Base-by-base conservation (phyloP, 1,140 invertebrate species). In the Lepidurus couesii region DNA sequence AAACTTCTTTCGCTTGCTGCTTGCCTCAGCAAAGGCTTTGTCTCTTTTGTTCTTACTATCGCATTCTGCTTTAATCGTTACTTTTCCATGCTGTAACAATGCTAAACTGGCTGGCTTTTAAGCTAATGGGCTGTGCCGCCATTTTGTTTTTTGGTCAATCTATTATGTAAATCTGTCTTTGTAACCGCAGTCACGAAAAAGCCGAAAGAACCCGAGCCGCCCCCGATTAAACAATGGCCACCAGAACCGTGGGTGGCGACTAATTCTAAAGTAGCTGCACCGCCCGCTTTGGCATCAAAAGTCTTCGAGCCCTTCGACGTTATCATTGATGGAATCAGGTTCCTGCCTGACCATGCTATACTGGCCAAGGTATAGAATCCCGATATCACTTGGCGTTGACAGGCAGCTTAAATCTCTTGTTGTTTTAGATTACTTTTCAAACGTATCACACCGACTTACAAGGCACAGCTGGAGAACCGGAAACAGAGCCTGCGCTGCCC, bases 311-410 rank as follows among this genome's bases (percentile, higher is more conserved):
- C 53, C 21, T 65, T 65, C 21, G 53, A 65, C 53, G 53, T 65
- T 65, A 65, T 65, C 53, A 21, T 65, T 65, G 53, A 65, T 16
- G 53, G 53, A 65, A 65, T 65, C 53, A 13, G 53, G 6, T 65
- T 65, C 21, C n/a, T 65, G 53, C 53, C 53, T 65, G 53, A 65
- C 53, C 53, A 65, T 65, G 53, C 53, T n/a, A 65, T 65, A 65
- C 21, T 65, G 53, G 53, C 53, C 21, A 65, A 65, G n/a, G 53
- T 65, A 65, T 65, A n/a, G 3, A 65, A 65, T 13, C 8, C 21
- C 13, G 13, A 65, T n/a, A 65, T 65, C 7, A n/a, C 16, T 16
- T 65, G 53, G 6, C 9, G 53, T 65, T 65, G 53, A 65, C 16
- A n/a, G 53, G n/a, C 6, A n/a, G 6, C 16, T 16, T 21, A 65